Percentiles rank a stretch among this genome's conserved stretches.
phyloP scores from a whole-genome alignment of 2,797 vertebrate species.

The Florisuga fusca region DNA sequence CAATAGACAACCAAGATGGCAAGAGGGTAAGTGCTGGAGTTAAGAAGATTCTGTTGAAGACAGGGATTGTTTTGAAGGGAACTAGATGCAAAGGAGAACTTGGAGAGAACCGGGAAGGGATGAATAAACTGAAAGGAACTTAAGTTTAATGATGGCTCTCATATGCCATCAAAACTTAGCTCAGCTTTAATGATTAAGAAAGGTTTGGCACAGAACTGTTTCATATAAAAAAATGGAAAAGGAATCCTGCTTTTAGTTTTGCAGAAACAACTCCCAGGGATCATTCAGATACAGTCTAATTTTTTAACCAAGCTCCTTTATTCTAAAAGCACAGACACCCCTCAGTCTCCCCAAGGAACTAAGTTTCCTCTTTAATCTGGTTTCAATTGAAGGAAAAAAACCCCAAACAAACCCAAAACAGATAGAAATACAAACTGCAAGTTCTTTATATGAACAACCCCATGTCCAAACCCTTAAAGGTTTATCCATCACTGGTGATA shows the following conservation, averaged over 20 bases:
- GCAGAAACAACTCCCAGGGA: neutral
- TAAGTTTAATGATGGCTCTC: neutral
- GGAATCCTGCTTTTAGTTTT: conserved; percentile 32
- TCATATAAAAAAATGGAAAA: conserved; percentile 14
- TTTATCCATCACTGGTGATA: neutral
- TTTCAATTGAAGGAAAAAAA: neutral
- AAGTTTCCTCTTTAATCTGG: neutral
- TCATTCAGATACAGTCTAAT: neutral
- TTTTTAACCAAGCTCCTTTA: neutral
- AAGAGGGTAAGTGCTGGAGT: neutral
- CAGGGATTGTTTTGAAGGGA: neutral
- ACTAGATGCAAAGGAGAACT: neutral
- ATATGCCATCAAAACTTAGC: conserved; percentile 14
- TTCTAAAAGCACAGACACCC: neutral
- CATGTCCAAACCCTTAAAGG: neutral
- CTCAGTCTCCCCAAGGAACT: neutral
- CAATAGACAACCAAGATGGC: neutral
- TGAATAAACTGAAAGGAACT: conserved; percentile 46
- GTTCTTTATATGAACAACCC: neutral
- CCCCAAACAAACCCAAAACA: neutral
- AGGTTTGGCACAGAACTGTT: neutral
- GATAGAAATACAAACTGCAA: neutral
- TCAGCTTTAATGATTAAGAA: neutral
- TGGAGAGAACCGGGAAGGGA: neutral
- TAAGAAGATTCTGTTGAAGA: neutral